Base-by-base conservation (phyloP, 1,140 invertebrate genomes). In the Zaprionus davidi region DNA sequence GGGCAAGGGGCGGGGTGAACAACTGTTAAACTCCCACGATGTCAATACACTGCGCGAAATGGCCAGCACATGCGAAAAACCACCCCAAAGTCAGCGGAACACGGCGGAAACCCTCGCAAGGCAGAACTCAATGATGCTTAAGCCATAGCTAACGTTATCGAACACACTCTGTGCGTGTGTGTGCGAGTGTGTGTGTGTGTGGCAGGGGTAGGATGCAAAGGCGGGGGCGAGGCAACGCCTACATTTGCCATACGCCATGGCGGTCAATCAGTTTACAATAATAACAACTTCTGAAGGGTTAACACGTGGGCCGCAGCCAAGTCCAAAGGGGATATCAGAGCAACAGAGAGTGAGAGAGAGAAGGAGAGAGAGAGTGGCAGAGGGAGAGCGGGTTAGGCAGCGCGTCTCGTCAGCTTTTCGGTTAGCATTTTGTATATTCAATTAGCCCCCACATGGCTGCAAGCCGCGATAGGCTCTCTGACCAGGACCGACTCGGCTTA, bases 361-460 rank as follows among this genome's bases (percentile, higher is more conserved):
- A 24, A 28, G 26, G 28, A 1, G 28, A 7, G 28, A 0, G 31
- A 5, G 20, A 36, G 44, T 11, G 7, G 22, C 28, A 0, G 46
- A 9, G 12, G 6, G 41, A 20, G 24, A 26, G 44, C 12, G 44
- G 2, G 41, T 13, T 26, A 44, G 11, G n/a, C 4, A 53, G 51
- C 20, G 36, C 11, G 17, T 62, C 36, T 71, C 58, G 36, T 71
- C 60, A 41, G 60, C 57, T 51, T 67, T 73, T 49, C 36, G 74
- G 65, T 70, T 78, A 71, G 80, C 78, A 81, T 73, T 87, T 90
- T 76, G 85, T 84, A 85, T 90, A 87, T 87, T 87, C 85, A 87
- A 87, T 87, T 87, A 87, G 78, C 62, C 67, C 24, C 71, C 71
- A 13, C 20, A 11, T 9, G 38, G 38, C 22, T 41, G 20, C 20